A percentile compares a stretch with the other conserved stretches of the same genome.
phyloP scores from a whole-genome alignment of 2,888 invertebrate genomes.

The Nowickia ferox region DNA sequence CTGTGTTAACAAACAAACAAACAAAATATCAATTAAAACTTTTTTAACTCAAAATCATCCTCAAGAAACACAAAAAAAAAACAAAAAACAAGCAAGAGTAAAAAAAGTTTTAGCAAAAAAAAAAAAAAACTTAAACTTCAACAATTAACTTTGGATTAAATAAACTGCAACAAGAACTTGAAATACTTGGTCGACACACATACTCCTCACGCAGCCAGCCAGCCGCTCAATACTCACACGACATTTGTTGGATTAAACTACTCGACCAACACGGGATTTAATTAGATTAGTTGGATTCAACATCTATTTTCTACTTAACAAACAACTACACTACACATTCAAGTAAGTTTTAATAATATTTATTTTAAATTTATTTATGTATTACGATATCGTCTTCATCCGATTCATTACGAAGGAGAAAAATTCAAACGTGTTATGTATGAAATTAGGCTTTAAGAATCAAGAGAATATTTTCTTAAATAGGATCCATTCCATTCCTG shows the following conservation, averaged over 20 bases:
- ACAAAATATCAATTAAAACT: slow-evolving; percentile 21
- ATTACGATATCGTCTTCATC: no score
- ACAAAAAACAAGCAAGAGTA: not conserved
- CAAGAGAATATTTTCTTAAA: no score
- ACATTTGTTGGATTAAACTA: slow-evolving; percentile 52
- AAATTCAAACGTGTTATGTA: no score
- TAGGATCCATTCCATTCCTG: no score
- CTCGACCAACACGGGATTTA: slow-evolving; percentile 28
- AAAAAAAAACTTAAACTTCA: no score
- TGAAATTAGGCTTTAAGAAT: no score
- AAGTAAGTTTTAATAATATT: slow-evolving; percentile 42
- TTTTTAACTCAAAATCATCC: slow-evolving; percentile 7
- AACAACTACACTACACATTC: slow-evolving; percentile 23
- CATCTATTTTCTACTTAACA: not conserved
- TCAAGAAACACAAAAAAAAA: not conserved
- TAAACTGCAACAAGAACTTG: slow-evolving; percentile 15
- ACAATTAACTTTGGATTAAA: slow-evolving; percentile 23
- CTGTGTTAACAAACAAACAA: slow-evolving; percentile 32
- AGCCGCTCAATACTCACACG: slow-evolving; percentile 9
- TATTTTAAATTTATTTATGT: not conserved
- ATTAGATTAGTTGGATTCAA: slow-evolving; percentile 28
- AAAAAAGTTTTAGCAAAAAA: not conserved
- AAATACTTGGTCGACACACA: slow-evolving; percentile 53
- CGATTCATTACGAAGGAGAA: no score
- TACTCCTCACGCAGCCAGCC: slow-evolving; percentile 14